Conservation (phyloP, 2,888 invertebrate species). For the Strigamia maritima region DNA sequence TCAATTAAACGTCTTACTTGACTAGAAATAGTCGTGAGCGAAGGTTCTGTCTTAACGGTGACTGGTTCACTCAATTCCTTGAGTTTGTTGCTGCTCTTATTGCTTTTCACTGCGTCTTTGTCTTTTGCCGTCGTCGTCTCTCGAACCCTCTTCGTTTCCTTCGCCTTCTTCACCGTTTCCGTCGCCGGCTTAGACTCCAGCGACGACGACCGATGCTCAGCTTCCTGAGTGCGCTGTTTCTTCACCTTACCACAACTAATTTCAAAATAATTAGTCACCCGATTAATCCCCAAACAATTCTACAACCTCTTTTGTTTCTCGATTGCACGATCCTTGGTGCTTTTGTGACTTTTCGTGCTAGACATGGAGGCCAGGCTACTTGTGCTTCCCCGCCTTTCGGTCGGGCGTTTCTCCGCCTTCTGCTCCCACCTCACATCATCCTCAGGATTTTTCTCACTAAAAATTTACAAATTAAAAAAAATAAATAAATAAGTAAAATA, state of each 20-base stretch:
- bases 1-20: background rate
- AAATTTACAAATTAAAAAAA: background rate
- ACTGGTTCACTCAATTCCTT: background rate
- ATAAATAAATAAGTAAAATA: background rate
- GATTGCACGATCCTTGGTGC: background rate
- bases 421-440: constrained; percentile 20
- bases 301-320: background rate
- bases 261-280: background rate
- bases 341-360: constrained; percentile 25
- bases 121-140: constrained; percentile 34
- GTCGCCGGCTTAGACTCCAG: background rate
- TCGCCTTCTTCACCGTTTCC: constrained; percentile 8
- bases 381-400: constrained; percentile 29
- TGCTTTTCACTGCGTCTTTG: background rate
- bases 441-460: constrained; percentile 22
- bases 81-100: background rate
- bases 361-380: constrained; percentile 31
- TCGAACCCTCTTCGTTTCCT: constrained; percentile 2
- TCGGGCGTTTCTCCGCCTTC: background rate
- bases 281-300: background rate
- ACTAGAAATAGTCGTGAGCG: constrained; percentile 35
- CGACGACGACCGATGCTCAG: background rate
- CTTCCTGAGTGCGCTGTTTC: constrained; percentile 13
- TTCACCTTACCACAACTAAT: background rate
- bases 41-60: constrained; percentile 8